Conservation (phyloP, 2,113 vertebrate species). For the Melanotaenia duboulayi region DNA sequence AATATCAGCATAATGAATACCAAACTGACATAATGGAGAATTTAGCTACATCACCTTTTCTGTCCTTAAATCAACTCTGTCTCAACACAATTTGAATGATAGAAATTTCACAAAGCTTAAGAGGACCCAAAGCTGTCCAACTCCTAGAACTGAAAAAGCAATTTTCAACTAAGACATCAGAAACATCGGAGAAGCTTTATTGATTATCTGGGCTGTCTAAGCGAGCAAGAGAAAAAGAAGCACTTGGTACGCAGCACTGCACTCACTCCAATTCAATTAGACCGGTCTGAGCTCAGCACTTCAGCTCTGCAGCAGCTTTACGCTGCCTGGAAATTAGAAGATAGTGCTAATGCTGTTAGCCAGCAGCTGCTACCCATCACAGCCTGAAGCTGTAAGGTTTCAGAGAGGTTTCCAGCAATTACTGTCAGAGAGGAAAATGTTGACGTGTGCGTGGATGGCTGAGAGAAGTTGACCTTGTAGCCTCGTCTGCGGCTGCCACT, state of each 20-base stretch:
- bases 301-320: constrained; percentile 33
- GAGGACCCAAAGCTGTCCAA: constrained; percentile 10
- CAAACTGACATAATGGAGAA: no score
- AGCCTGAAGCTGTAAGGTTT: constrained; percentile 15
- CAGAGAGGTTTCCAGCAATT: background rate
- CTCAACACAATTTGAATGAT: no score
- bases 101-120: no score
- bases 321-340: constrained; percentile 54
- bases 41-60: no score
- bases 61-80: no score
- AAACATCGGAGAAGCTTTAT: constrained; percentile 41
- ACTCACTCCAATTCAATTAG: constrained; percentile 60
- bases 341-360: constrained; percentile 51
- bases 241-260: constrained; percentile 43
- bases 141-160: constrained; percentile 48
- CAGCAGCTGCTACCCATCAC: constrained; percentile 32
- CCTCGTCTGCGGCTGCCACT: no score
- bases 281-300: constrained; percentile 62
- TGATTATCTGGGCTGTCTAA: constrained; percentile 61
- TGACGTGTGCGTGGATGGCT: no score
- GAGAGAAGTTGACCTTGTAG: no score
- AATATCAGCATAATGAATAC: no score
- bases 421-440: no score
- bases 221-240: constrained; percentile 43
- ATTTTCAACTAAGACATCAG: constrained; percentile 31